Evolutionary conservation across 2,797 vertebrate genomes (phyloP), one percentile per base, ranked within the genome.

Genomic region (Enteromius mattozi): DNA sequence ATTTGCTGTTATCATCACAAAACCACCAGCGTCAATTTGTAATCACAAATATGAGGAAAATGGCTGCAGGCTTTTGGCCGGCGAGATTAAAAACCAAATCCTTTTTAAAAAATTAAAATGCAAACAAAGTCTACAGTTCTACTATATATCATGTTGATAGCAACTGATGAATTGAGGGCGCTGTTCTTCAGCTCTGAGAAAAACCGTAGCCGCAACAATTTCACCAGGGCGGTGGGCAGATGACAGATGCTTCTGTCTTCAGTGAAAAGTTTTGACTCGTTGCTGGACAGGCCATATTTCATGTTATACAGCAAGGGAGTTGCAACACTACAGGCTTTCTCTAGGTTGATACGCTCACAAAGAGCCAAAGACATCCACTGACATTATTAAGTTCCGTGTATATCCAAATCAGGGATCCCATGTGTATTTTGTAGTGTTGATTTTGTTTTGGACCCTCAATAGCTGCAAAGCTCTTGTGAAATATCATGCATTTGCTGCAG

Each of bases 101-200:
- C 93, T 94, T 95, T 95, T 93, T 91, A 90, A 93, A 94, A 93
- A 95, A 95, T 95, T 89, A 95, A 94, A 89, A 89, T 66, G 86
- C 86, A 81, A 91, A 82, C 82, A 87, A 89, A 90, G 83, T 88
- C 85, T 74, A 82, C 82, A 86, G 90, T 91, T 90, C 89, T 71
- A 59, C 40, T 91, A 84, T 78, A 81, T 91, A 87, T 87, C 88
- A 93, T 86, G 92, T 92, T 92, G 89, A 63, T 51, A 45, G 68
- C 74, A 91, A 21, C 89, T 88, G 90, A 91, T 89, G 92, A 92
- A 93, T 90, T 84, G 87, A 82, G 85, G 66, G 84, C 80, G 87
- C 74, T 92, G 91, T 83, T 92, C 92, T 88, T 91, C 88, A 87
- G 85, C 87, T 86, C 83, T 71, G 89, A 91, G 90, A 79, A 84